Evolutionary conservation across 2,888 invertebrate genomes (phyloP), one percentile per base, ranked within the genome.

Genomic region (Cantharis flavilabris): DNA sequence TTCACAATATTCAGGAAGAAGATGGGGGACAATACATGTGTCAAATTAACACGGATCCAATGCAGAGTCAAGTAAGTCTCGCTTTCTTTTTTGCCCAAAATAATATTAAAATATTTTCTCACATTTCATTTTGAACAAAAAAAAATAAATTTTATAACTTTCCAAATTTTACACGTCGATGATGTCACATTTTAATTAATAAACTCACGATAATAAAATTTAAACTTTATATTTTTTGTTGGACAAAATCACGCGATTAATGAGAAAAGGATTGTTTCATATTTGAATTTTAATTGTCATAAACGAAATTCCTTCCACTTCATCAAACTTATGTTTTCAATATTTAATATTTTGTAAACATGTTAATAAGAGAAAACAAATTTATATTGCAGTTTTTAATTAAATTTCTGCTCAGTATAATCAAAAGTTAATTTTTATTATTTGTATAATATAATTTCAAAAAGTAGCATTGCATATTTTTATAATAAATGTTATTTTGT

Each of bases 11-110:
- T 2, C 94, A 95, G 84, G 95, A 95, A 86, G 96, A 96, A 86
- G 97, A 98, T 88, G 92, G 94, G 70, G 97, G 97, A 30, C 92
- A 94, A 83, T 97, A 97, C 89, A 97, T 97, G 96, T 97, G 97
- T 89, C 97, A 97, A 90, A 94, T 97, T 85, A 97, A 97, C 90
- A 97, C 97, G 18, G 96, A 96, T 89, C 97, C 97, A 0, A 97
- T 97, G 97, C 95, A 95, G 89, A 96, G 95, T 88, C 97, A 97
- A 93, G 95, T 97, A 89, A 89, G 75, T 65, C 20, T 18, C 16
- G 2, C 49, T 49, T 49, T 49, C 7, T n/a, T 49, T 49, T 49
- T 49, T 49, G 7, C 49, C n/a, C 49, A 49, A 49, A 49, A 49
- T 49, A 49, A n/a, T 49, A 49, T 49, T 49, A n/a, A 3, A 49